These are phyloP conservation scores for Oxyteleia sp. DNA, from an alignment of 2,888 invertebrate species.

Conservation along the genomic window DNA sequence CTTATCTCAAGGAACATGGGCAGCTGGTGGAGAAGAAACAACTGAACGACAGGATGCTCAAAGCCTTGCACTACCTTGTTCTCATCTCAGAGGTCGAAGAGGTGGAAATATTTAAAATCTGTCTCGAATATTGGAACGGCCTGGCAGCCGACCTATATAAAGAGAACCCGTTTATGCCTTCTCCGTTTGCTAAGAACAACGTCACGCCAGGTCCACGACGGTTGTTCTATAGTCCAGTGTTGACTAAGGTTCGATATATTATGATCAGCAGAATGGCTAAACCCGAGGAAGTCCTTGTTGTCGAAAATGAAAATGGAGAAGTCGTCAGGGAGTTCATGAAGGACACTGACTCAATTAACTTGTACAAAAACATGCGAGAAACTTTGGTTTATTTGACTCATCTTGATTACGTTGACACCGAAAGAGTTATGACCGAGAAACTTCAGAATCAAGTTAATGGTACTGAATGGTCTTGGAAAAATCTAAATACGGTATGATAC, in stretches of 20 bases:
- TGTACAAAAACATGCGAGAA: constrained; percentile 99
- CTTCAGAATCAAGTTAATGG: constrained; percentile 99
- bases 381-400: constrained; percentile 99
- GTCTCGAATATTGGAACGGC: constrained; percentile 99
- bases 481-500: constrained; percentile 97
- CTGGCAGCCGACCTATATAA: constrained; percentile 97
- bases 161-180: constrained; percentile 92
- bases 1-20: constrained; percentile 98
- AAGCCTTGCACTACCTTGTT: constrained; percentile 95
- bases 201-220: constrained; percentile 89
- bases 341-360: constrained; percentile 99
- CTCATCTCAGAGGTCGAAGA: constrained; percentile 99
- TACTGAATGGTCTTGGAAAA: constrained; percentile 99
- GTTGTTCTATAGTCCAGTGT: constrained; percentile 93
- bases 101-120: constrained; percentile 99
- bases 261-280: constrained; percentile 99
- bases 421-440: constrained; percentile 99
- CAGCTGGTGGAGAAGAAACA: constrained; percentile 94
- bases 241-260: constrained; percentile 96
- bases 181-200: constrained; percentile 86
- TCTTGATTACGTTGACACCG: constrained; percentile 99
- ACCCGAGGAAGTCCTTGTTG: constrained; percentile 99
- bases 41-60: constrained; percentile 92
- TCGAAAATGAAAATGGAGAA: constrained; percentile 99
- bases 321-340: constrained; percentile 99